Evolutionary conservation across 2,113 vertebrate genomes (phyloP).

Genomic region (Mastomys coucha): DNA sequence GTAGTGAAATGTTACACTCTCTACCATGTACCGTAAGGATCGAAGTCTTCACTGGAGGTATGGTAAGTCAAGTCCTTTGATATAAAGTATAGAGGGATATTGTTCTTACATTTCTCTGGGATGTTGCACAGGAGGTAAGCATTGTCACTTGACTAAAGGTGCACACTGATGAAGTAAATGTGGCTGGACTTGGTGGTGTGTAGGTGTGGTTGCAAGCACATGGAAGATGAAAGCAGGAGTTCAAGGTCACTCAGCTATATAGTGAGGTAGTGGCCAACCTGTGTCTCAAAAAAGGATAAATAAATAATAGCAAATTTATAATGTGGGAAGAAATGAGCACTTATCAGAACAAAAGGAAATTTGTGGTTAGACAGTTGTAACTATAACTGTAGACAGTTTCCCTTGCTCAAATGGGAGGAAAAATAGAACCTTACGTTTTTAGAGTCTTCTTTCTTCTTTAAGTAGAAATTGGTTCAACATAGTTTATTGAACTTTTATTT

Average conservation of each 20-base stretch:
- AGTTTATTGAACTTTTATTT: slow-evolving; percentile 68
- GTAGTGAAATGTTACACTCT: not conserved
- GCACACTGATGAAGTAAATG: slow-evolving; percentile 50
- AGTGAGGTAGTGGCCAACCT: not conserved
- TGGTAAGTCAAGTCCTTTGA: not conserved
- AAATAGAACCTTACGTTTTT: slow-evolving; percentile 77
- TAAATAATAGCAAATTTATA: slow-evolving; percentile 59
- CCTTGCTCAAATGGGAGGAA: slow-evolving; percentile 85
- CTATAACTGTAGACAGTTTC: slow-evolving; percentile 85
- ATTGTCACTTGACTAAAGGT: slow-evolving; percentile 45
- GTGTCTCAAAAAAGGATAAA: not conserved
- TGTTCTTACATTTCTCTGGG: slow-evolving; percentile 48
- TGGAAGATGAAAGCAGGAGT: not conserved
- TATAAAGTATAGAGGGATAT: not conserved
- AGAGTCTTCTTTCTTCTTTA: slow-evolving; percentile 44
- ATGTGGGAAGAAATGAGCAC: slow-evolving; percentile 83
- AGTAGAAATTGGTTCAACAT: slow-evolving; percentile 65
- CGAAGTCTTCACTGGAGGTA: slow-evolving; percentile 36
- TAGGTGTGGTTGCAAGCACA: not conserved
- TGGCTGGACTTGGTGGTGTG: not conserved
- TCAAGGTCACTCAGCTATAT: not conserved
- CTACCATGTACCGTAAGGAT: not conserved
- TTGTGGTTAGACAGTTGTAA: slow-evolving; percentile 93
- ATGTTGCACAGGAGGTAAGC: not conserved
- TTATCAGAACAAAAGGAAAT: slow-evolving; percentile 94